A percentile compares a stretch with the other conserved stretches of the same genome.
These are phyloP conservation scores for Rhombomys opimus DNA, from an alignment of 2,113 vertebrate genomes.

Conservation along the genomic window DNA sequence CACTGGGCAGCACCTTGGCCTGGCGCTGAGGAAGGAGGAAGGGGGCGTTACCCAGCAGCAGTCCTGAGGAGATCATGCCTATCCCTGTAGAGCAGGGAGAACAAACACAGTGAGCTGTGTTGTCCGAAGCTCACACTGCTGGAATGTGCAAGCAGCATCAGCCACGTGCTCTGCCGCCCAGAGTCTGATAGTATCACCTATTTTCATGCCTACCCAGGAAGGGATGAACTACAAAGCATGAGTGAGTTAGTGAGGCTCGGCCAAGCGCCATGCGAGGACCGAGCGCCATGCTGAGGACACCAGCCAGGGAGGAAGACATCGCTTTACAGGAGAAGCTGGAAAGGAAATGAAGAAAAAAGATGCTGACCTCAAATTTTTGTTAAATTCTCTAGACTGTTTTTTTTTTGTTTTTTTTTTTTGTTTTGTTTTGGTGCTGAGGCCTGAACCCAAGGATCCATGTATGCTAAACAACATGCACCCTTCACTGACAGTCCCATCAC, in stretches of 20 bases:
- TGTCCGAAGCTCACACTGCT: background rate
- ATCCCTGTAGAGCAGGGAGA: background rate
- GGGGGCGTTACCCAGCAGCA: background rate
- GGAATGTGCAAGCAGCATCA: constrained; percentile 58
- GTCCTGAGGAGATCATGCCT: background rate
- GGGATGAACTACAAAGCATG: background rate
- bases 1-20: background rate
- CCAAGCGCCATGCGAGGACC: background rate
- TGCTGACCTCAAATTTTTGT: background rate
- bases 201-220: background rate
- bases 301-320: background rate
- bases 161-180: background rate
- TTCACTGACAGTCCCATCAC: background rate
- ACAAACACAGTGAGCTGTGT: background rate
- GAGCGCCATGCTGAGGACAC: accelerated
- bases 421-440: background rate
- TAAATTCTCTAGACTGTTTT: background rate
- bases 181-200: background rate
- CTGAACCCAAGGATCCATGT: background rate
- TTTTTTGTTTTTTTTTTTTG: background rate
- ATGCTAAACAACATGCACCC: background rate
- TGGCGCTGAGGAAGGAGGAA: background rate
- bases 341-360: background rate
- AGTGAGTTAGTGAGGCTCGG: background rate
- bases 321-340: background rate